These are phyloP conservation scores for Drosophila buzzatii DNA, from an alignment of 2,888 invertebrate species.

Conservation along the genomic window DNA sequence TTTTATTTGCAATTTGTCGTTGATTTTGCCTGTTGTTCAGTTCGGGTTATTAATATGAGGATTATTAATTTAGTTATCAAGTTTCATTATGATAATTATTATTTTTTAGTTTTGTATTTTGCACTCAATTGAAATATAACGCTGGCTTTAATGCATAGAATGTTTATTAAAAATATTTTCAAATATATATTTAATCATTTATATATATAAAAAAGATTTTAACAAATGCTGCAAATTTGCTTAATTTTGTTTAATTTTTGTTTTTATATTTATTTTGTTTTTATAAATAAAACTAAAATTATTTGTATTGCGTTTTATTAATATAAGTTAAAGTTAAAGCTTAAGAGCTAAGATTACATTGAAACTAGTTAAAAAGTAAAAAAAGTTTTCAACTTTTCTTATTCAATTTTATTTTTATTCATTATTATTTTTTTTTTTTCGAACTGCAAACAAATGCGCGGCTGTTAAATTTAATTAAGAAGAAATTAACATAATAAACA, in stretches of 20 bases:
- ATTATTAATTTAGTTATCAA: slow-evolving; percentile 31
- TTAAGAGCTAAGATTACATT: slow-evolving; percentile 67
- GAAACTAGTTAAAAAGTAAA: slow-evolving; percentile 60
- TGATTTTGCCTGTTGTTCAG: slow-evolving; percentile 55
- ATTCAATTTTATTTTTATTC: slow-evolving; percentile 23
- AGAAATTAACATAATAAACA: slow-evolving; percentile 8
- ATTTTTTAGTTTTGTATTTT: slow-evolving; percentile 17
- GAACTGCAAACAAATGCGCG: slow-evolving; percentile 55
- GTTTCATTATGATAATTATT: slow-evolving; percentile 34
- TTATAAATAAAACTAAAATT: slow-evolving; percentile 77
- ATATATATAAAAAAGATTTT: slow-evolving; percentile 56
- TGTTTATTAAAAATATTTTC: slow-evolving; percentile 70
- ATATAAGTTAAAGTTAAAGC: slow-evolving; percentile 67
- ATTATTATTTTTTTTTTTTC: slow-evolving; percentile 2
- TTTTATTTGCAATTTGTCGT: slow-evolving; percentile 35
- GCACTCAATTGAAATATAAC: slow-evolving; percentile 59
- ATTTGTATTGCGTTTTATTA: slow-evolving; percentile 77
- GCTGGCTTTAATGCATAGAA: slow-evolving; percentile 70
- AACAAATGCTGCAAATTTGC: slow-evolving; percentile 76
- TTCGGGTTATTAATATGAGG: slow-evolving; percentile 35
- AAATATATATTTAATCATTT: slow-evolving; percentile 66
- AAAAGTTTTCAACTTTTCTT: slow-evolving; percentile 50
- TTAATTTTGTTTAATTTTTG: slow-evolving; percentile 53
- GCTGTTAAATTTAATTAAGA: slow-evolving; percentile 42
- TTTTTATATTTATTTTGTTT: slow-evolving; percentile 10